Conservation (phyloP, 1,140 invertebrate species). For the Colletes gigas region DNA sequence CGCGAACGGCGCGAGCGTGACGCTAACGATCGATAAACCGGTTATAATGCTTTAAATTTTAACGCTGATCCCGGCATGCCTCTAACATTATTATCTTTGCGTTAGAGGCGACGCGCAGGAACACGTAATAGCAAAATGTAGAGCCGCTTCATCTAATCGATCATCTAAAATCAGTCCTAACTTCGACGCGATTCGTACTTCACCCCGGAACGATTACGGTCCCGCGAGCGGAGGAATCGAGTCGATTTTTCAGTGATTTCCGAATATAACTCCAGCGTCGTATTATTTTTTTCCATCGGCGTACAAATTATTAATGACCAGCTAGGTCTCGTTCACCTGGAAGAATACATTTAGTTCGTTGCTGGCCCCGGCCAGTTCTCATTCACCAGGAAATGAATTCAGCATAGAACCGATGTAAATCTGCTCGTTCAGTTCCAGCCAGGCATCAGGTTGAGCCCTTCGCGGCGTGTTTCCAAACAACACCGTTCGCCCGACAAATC, state of each 20-base stretch:
- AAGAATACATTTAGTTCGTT: no score
- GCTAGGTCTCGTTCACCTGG: no score
- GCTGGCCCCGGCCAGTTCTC: no score
- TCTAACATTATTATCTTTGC: slow-evolving; percentile 47
- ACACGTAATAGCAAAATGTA: slow-evolving; percentile 14
- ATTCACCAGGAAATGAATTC: no score
- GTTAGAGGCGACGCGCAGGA: not conserved
- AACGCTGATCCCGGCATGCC: slow-evolving; percentile 42
- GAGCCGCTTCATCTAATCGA: not conserved
- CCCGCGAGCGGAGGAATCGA: not conserved
- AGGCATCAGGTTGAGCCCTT: not conserved
- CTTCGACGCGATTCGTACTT: no score
- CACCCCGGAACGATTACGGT: no score
- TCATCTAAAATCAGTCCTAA: not conserved
- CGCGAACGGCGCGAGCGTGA: not conserved
- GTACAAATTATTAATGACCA: no score
- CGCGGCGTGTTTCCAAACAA: not conserved
- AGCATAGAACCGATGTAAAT: not conserved
- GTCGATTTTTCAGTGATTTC: no score
- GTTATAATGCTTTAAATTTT: slow-evolving; percentile 57
- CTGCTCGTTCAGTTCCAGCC: not conserved
- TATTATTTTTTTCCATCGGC: no score
- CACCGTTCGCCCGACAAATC: slow-evolving; percentile 11
- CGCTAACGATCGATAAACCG: slow-evolving; percentile 53
- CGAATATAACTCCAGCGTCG: no score